Conservation (phyloP, 2,113 vertebrate species). For the Cyprinus carpio region DNA sequence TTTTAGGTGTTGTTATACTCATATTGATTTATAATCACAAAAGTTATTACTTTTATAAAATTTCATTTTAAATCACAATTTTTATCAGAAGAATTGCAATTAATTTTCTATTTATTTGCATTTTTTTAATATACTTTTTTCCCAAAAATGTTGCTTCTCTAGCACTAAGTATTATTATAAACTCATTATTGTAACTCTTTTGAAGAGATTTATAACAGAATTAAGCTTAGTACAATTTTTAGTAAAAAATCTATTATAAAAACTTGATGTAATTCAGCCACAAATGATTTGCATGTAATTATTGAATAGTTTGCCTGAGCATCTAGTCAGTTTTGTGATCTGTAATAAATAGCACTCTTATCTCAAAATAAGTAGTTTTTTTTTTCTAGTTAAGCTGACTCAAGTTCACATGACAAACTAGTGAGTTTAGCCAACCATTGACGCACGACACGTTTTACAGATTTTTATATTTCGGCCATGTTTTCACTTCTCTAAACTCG, state of each 20-base stretch:
- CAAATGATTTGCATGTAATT: not conserved
- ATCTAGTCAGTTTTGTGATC: not conserved
- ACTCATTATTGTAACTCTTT: too few relatives aligned
- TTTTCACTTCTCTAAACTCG: not conserved
- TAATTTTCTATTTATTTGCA: too few relatives aligned
- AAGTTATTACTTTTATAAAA: not conserved
- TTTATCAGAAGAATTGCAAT: too few relatives aligned
- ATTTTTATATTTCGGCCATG: not conserved
- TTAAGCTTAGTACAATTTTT: too few relatives aligned
- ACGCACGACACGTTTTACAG: not conserved
- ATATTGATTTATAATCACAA: not conserved
- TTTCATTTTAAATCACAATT: too few relatives aligned
- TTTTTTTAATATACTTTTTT: too few relatives aligned
- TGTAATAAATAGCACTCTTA: not conserved
- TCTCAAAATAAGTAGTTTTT: not conserved
- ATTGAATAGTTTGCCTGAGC: too few relatives aligned
- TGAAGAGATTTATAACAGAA: too few relatives aligned
- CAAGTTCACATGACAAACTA: not conserved
- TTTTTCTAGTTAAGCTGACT: not conserved
- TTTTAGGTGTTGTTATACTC: not conserved
- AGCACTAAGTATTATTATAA: too few relatives aligned
- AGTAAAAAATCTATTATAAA: too few relatives aligned
- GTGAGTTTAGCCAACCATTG: not conserved
- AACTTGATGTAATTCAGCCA: too few relatives aligned
- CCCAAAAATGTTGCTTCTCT: too few relatives aligned